These are phyloP conservation scores for Punctoribates punctum DNA, from an alignment of 2,888 invertebrate species.

Conservation along the genomic window DNA sequence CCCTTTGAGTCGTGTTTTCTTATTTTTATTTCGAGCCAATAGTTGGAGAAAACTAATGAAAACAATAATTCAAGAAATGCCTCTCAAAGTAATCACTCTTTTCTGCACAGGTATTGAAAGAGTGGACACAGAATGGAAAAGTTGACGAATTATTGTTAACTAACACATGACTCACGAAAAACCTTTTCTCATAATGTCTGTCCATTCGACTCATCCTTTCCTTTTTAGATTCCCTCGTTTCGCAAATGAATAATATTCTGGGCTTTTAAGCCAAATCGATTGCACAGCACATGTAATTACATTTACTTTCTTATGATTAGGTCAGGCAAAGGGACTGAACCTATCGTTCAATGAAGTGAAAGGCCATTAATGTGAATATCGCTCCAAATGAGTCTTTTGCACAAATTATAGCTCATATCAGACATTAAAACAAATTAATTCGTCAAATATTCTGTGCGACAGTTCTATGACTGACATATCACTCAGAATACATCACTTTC, in stretches of 20 bases:
- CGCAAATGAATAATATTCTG: neutral
- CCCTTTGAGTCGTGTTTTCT: neutral
- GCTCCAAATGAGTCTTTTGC: too few relatives aligned
- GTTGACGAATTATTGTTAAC: neutral
- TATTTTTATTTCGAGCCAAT: neutral
- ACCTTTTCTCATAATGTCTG: neutral
- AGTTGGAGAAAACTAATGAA: neutral
- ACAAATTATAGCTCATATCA: too few relatives aligned
- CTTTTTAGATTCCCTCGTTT: neutral
- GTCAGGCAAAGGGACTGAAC: slow-evolving; percentile 1
- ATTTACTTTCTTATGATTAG: slow-evolving; percentile 4
- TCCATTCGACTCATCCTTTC: neutral
- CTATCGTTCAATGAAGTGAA: neutral
- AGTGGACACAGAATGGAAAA: neutral
- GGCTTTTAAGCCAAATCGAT: slow-evolving; percentile 4
- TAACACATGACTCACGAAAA: neutral
- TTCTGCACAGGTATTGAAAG: neutral
- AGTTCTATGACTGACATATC: too few relatives aligned
- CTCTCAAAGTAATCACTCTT: neutral
- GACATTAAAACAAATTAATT: too few relatives aligned
- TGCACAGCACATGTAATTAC: neutral
- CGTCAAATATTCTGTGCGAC: too few relatives aligned
- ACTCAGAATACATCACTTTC: too few relatives aligned
- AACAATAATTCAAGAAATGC: slow-evolving; percentile 6
- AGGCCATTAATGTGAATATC: neutral